Evolutionary conservation across 2,888 invertebrate genomes (phyloP), one percentile per base, ranked within the genome.

Genomic region (Papilio elwesi): DNA sequence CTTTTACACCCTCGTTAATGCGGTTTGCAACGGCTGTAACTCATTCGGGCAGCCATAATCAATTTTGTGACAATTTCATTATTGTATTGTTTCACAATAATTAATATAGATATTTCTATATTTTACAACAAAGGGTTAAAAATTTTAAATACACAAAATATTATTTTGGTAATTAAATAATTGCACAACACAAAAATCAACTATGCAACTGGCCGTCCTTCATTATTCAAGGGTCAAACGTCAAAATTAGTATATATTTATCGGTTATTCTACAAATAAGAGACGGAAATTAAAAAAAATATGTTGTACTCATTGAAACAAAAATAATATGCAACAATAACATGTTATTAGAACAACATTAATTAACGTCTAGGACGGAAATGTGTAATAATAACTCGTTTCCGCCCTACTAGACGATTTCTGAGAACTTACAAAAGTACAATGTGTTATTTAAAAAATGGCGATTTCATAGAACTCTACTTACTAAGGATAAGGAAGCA

Each of bases 361-460:
- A 90, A 90, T 89, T 86, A 88, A 81, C n/a, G n/a, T n/a, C n/a
- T n/a, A n/a, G n/a, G n/a, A n/a, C n/a, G n/a, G n/a, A n/a, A n/a
- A n/a, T n/a, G n/a, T n/a, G n/a, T n/a, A 78, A 82, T 85, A 81
- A 87, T 88, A 85, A 85, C 85, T 87, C 83, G 82, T 88, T 89
- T 90, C 90, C 89, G 85, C 80, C 78, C 76, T 75, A 74, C 78
- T 83, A 85, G 64, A 15, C 65, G 57, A 59, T 66, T 59, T 59
- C 71, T 59, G 9, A 43, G 71, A 71, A 66, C 0, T 48, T 6
- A 5, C 13, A 36, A 65, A 49, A 49, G n/a, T 57, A 70, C 48
- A 26, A 11, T 16, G 47, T 47, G 53, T 55, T 26, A 57, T 49
- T 68, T 8, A 47, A 12, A 53, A 48, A 51, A 48, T 51, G 16